Conservation (phyloP, 2,888 invertebrate genomes). For the Idaea dimidiata region DNA sequence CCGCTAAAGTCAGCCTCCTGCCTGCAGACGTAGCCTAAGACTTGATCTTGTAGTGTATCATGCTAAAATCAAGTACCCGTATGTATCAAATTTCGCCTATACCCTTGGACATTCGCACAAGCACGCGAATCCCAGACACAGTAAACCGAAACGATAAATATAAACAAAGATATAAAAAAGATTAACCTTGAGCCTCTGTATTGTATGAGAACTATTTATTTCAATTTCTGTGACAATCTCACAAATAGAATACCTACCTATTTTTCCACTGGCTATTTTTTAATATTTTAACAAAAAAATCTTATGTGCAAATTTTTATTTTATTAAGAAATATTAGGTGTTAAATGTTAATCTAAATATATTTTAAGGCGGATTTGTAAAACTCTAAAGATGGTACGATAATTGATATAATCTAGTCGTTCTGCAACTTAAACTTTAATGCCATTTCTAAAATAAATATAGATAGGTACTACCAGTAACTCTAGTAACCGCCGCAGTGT, state of each 20-base stretch:
- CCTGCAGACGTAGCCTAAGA: too few relatives aligned
- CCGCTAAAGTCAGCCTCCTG: too few relatives aligned
- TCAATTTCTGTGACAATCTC: slow-evolving; percentile 9
- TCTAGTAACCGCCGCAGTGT: too few relatives aligned
- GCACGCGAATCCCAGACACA: neutral
- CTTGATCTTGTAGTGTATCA: too few relatives aligned
- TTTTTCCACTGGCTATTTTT: neutral
- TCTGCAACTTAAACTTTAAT: too few relatives aligned
- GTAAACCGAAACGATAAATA: neutral
- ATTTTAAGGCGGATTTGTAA: neutral
- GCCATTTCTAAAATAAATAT: too few relatives aligned
- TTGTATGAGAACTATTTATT: slow-evolving; percentile 8
- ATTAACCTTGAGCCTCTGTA: neutral
- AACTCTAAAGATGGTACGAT: neutral
- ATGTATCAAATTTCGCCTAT: neutral
- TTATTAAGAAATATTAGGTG: neutral
- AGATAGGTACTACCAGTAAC: too few relatives aligned
- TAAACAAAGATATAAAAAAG: slow-evolving; percentile 1
- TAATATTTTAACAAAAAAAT: neutral
- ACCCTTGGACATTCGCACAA: neutral
- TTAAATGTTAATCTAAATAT: too few relatives aligned
- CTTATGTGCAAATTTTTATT: too few relatives aligned
- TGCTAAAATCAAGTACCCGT: neutral
- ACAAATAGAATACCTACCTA: neutral
- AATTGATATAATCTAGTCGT: too few relatives aligned